These are phyloP conservation scores for Ceyx margarethae DNA, from an alignment of 2,113 vertebrate species.

Conservation along the genomic window DNA sequence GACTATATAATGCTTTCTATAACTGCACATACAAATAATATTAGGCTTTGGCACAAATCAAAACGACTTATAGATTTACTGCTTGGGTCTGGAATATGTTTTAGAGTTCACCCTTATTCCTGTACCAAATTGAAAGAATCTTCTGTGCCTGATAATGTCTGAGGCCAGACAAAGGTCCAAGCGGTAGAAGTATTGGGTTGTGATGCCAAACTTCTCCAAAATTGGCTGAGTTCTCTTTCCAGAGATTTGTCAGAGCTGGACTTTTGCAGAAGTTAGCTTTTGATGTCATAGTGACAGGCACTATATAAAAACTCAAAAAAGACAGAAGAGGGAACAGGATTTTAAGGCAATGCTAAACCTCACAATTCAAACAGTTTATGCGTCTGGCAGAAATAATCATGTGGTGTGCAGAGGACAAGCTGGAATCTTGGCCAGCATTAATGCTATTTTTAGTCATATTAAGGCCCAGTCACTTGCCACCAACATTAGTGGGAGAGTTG, in stretches of 20 bases:
- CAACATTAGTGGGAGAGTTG: neutral
- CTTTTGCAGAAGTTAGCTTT: neutral
- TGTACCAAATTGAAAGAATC: neutral
- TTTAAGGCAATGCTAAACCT: neutral
- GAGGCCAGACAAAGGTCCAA: neutral
- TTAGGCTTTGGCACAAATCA: neutral
- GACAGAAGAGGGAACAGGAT: neutral
- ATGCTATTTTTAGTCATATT: neutral
- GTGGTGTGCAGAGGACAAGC: neutral
- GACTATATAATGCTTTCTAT: neutral
- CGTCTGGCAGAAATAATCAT: neutral
- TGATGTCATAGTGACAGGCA: neutral
- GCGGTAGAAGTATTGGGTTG: neutral
- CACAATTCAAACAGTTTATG: neutral
- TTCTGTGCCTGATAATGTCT: neutral
- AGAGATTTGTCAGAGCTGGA: neutral
- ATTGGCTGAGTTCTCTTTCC: neutral
- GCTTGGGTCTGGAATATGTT: neutral
- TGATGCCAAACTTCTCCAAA: neutral
- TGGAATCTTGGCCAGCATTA: neutral
- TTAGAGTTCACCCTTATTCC: neutral
- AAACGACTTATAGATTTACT: neutral
- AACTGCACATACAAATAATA: fast-evolving
- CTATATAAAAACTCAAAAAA: neutral
- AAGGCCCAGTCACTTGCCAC: neutral